A percentile compares a stretch with the other conserved stretches of the same genome.
Evolutionary conservation across 2,797 vertebrate species (phyloP).

Genomic region (Masticophis lateralis): DNA sequence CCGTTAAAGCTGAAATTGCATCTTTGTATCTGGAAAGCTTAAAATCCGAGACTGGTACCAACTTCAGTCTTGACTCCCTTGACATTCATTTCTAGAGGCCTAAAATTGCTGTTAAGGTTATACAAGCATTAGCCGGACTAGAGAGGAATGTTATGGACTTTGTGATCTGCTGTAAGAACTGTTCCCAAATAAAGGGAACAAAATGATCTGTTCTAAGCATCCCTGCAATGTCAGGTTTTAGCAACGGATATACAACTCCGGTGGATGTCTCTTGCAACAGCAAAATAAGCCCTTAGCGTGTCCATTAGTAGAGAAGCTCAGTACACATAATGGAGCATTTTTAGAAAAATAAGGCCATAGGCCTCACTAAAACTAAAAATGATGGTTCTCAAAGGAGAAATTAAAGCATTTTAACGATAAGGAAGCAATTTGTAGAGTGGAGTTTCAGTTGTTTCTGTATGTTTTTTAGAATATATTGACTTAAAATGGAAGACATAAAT

Average conservation of each 20-base stretch:
- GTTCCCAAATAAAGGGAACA: background rate
- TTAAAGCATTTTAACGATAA: background rate
- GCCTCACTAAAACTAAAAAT: background rate
- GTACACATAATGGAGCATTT: background rate
- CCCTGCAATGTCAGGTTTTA: background rate
- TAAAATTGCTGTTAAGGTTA: background rate
- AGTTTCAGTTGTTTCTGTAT: background rate
- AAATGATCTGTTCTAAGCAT: background rate
- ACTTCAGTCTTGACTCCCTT: background rate
- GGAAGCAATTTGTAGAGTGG: background rate
- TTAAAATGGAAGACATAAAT: background rate
- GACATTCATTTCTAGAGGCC: background rate
- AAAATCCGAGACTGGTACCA: background rate
- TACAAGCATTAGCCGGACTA: background rate
- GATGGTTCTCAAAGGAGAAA: background rate
- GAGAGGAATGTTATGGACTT: background rate
- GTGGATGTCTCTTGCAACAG: background rate
- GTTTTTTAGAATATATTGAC: background rate
- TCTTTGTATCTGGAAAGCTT: background rate
- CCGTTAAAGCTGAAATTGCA: background rate
- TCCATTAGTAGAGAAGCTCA: background rate
- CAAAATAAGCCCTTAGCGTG: background rate
- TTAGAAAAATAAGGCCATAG: background rate
- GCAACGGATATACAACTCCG: background rate
- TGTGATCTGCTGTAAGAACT: background rate